These are phyloP conservation scores for Phrynocephalus vlangalii DNA, from an alignment of 2,797 vertebrate species.

Conservation along the genomic window DNA sequence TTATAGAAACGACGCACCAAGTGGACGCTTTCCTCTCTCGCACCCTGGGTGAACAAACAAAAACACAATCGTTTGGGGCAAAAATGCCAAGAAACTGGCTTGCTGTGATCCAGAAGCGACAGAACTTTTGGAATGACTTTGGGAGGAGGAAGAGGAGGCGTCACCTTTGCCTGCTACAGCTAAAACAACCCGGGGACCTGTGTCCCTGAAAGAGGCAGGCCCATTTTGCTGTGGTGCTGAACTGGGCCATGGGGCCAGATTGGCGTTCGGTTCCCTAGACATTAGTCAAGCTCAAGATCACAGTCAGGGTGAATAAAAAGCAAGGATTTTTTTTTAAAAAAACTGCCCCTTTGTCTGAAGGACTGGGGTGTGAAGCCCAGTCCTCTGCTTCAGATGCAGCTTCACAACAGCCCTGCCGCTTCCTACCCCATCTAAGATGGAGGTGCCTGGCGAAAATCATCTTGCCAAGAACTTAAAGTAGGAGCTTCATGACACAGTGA, in stretches of 20 bases:
- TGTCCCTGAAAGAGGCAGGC: background rate
- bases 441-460: too few species aligned
- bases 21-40: conserved; percentile 95
- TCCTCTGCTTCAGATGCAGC: too few species aligned
- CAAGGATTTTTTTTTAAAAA: too few species aligned
- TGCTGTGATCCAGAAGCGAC: background rate
- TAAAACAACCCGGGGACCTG: background rate
- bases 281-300: too few species aligned
- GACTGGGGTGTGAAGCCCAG: too few species aligned
- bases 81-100: background rate
- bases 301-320: too few species aligned
- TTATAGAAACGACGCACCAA: conserved; percentile 95
- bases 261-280: too few species aligned
- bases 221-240: background rate
- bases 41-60: conserved; percentile 83
- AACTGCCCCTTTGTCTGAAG: too few species aligned
- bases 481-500: too few species aligned
- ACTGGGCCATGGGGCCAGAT: background rate
- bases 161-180: background rate
- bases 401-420: too few species aligned
- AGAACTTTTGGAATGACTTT: background rate
- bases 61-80: conserved; percentile 3
- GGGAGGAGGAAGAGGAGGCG: background rate
- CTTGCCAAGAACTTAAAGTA: too few species aligned
- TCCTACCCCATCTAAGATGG: too few species aligned